Conservation (phyloP, 1,140 invertebrate species). For the Dolichoris vasculosae region DNA sequence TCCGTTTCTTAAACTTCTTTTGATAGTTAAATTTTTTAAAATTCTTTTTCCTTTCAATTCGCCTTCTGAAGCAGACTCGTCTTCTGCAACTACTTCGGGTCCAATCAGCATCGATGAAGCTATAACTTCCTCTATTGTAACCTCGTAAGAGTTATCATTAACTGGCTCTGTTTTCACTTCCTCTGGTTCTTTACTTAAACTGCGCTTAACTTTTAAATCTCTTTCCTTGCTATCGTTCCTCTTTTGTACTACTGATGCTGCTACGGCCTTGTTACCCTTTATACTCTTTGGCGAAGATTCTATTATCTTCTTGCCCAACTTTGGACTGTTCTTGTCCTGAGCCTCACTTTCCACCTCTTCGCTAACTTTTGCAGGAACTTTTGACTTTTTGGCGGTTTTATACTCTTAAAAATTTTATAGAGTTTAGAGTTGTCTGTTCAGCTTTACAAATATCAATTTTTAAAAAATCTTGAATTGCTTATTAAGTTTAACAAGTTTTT, state of each 20-base stretch:
- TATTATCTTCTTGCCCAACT: constrained; percentile 54
- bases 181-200: constrained; percentile 48
- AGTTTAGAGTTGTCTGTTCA: constrained; percentile 34
- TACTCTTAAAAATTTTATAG: constrained; percentile 49
- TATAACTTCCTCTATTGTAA: constrained; percentile 71
- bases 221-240: constrained; percentile 49
- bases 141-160: constrained; percentile 61
- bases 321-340: constrained; percentile 61
- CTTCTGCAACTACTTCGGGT: constrained; percentile 54
- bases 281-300: constrained; percentile 46
- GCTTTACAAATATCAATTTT: constrained; percentile 1
- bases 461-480: not conserved
- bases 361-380: constrained; percentile 29
- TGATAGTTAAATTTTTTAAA: constrained; percentile 52
- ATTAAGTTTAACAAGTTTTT: not conserved
- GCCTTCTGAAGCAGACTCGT: constrained; percentile 52
- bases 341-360: constrained; percentile 23
- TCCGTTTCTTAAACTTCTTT: constrained; percentile 79
- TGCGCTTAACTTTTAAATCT: constrained; percentile 51
- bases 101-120: constrained; percentile 68
- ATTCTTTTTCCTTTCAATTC: constrained; percentile 57
- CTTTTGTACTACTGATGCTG: constrained; percentile 25
- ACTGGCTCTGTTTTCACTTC: constrained; percentile 32
- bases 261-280: constrained; percentile 11
- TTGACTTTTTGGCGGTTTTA: constrained; percentile 47